Base-by-base conservation (phyloP, 37 sponge, comb jelly and placozoan genomes). In the Agelas oroides region DNA sequence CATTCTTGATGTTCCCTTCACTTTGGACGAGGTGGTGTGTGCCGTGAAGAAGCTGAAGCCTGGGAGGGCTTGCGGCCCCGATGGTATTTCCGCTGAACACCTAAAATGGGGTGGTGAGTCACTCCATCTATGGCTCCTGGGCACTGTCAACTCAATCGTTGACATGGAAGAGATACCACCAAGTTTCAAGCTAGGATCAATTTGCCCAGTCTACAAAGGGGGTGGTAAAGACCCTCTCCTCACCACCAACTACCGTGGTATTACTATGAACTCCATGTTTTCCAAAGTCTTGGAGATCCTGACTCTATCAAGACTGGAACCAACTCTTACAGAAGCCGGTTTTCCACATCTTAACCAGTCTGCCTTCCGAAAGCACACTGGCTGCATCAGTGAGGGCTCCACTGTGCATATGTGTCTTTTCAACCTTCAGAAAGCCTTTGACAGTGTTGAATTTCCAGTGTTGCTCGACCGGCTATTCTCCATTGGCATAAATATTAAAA, bases 361-460 rank as follows among this genome's bases (percentile, higher is more conserved):
- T 14, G 62, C 62, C 62, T 61, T 14, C 27, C 62, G 8, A 8
- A 46, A 8, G 46, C 46, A 8, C 8, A 34, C 34, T 69, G 28
- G 70, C 6, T 27, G 28, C 36, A 34, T 65, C 28, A 65, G 28
- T 12, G 36, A 16, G 1, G 70, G 70, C 8, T 14, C 5, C 36
- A 34, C 2, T 2, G 70, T 69, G 12, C 13, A 35, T 34, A 69
- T 69, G 70, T 69, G 70, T 16, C 70, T 69, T 2, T 69, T 14
- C 11, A 14, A 61, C 27, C 62, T 61, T 2, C 12, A 70, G 39
- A 70, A 70, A 70, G 71, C 71, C 5, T 70, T 70, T 31, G 71
- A 70, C 13, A 14, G 12, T 5, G 71, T 70, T 6, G 34, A 70
- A 13, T 37, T 14, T 46, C 8, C 46, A 12, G 46, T 46, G 6